phyloP scores from a whole-genome alignment of 2,888 invertebrate genomes.

The Synanthedon vespiformis region DNA sequence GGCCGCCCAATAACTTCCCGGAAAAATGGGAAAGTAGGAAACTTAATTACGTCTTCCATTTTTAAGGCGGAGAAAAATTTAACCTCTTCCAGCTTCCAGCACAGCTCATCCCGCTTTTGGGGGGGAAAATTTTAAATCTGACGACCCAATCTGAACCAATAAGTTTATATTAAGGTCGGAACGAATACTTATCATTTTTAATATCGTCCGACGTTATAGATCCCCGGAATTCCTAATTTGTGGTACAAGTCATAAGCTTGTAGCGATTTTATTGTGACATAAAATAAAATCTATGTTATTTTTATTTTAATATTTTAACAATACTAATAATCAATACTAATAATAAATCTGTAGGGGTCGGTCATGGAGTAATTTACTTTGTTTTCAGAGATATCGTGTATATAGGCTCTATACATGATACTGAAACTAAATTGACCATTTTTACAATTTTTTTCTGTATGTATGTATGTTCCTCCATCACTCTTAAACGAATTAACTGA shows the following conservation, averaged over 20 bases:
- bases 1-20: background rate
- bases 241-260: constrained; percentile 5
- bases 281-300: too few species aligned
- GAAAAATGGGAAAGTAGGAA: background rate
- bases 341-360: too few species aligned
- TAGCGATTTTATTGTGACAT: background rate
- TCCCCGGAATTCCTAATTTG: constrained; percentile 13
- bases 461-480: too few species aligned
- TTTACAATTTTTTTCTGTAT: too few species aligned
- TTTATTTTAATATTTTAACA: too few species aligned
- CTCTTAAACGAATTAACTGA: too few species aligned
- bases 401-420: too few species aligned
- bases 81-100: background rate
- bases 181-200: constrained; percentile 32
- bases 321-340: too few species aligned
- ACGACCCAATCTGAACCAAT: constrained; percentile 20
- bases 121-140: constrained; percentile 12
- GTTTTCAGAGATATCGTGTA: too few species aligned
- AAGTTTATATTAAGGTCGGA: constrained; percentile 20
- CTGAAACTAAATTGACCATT: too few species aligned
- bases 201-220: constrained; percentile 19
- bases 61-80: background rate
- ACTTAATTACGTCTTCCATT: background rate
- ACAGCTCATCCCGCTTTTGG: background rate
- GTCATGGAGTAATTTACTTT: too few species aligned